Conservation (phyloP, 2,113 vertebrate genomes). For the Nematolebias whitei region DNA sequence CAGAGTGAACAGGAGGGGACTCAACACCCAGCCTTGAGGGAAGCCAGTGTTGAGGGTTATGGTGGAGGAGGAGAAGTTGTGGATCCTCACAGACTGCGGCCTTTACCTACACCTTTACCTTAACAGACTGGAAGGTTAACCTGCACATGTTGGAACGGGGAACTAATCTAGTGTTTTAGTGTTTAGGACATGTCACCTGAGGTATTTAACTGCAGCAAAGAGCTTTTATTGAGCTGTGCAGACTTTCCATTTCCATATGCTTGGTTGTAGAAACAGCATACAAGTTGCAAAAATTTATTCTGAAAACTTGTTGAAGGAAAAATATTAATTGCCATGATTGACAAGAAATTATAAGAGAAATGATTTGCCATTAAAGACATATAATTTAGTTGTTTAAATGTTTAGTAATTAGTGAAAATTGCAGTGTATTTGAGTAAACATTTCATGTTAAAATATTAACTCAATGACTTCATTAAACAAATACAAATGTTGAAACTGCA, state of each 20-base stretch:
- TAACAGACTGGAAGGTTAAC: slow-evolving; percentile 12
- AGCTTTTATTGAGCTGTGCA: slow-evolving; percentile 28
- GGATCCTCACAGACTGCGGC: no score
- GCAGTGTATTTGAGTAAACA: not conserved
- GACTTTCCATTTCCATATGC: slow-evolving; percentile 14
- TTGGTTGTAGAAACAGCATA: slow-evolving; percentile 22
- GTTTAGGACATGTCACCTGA: slow-evolving; percentile 46
- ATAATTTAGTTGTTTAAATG: slow-evolving; percentile 24
- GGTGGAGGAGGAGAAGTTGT: no score
- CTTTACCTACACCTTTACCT: no score
- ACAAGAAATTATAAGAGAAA: slow-evolving; percentile 24
- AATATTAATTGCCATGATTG: slow-evolving; percentile 39
- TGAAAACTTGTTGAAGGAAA: slow-evolving; percentile 15
- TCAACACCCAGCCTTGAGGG: no score
- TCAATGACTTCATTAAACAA: not conserved
- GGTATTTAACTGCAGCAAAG: slow-evolving; percentile 41
- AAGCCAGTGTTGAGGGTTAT: no score
- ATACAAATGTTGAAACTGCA: not conserved
- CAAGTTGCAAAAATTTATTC: slow-evolving; percentile 20
- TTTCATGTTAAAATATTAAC: not conserved
- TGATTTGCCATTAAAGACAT: slow-evolving; percentile 59
- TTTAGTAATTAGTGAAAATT: slow-evolving; percentile 11
- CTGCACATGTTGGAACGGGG: slow-evolving; percentile 8
- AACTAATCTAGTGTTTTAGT: slow-evolving; percentile 46
- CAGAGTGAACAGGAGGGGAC: no score